Conservation (phyloP, 2,113 vertebrate species). For the Electrona antarctica region DNA sequence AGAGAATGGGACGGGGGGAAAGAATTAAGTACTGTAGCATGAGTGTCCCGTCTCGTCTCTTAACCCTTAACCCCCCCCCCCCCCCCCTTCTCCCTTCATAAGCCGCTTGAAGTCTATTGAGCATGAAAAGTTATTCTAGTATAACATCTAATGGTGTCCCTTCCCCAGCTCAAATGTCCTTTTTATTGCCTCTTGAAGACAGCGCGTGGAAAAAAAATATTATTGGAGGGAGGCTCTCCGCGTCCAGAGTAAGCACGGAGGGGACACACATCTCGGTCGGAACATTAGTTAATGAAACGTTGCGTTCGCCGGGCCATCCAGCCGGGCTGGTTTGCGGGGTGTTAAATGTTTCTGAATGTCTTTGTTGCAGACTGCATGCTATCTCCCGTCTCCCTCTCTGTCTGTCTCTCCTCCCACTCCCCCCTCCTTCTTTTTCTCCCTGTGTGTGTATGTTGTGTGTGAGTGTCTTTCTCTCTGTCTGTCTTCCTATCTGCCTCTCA, state of each 20-base stretch:
- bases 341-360: constrained; percentile 58
- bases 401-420: too few relatives aligned
- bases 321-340: constrained; percentile 19
- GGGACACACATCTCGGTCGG: constrained; percentile 46
- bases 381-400: neutral
- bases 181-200: constrained; percentile 77
- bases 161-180: constrained; percentile 69
- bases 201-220: constrained; percentile 67
- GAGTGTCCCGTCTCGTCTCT: constrained; percentile 20
- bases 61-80: neutral
- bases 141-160: constrained; percentile 78
- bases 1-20: constrained; percentile 47
- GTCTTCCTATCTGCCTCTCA: too few relatives aligned
- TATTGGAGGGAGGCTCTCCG: constrained; percentile 54
- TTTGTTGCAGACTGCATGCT: constrained; percentile 49
- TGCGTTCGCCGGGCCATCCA: constrained; percentile 41
- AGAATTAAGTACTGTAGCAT: constrained; percentile 71
- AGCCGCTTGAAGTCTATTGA: constrained; percentile 80
- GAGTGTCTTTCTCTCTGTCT: too few relatives aligned
- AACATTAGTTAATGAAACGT: constrained; percentile 68
- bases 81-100: constrained; percentile 55
- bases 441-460: too few relatives aligned
- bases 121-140: constrained; percentile 82
- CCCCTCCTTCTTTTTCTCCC: too few relatives aligned
- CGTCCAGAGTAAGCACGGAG: constrained; percentile 70